A percentile compares a stretch with the other conserved stretches of the same genome.
phyloP scores from a whole-genome alignment of 2,888 invertebrate species.

The Stenichneumon culpator region DNA sequence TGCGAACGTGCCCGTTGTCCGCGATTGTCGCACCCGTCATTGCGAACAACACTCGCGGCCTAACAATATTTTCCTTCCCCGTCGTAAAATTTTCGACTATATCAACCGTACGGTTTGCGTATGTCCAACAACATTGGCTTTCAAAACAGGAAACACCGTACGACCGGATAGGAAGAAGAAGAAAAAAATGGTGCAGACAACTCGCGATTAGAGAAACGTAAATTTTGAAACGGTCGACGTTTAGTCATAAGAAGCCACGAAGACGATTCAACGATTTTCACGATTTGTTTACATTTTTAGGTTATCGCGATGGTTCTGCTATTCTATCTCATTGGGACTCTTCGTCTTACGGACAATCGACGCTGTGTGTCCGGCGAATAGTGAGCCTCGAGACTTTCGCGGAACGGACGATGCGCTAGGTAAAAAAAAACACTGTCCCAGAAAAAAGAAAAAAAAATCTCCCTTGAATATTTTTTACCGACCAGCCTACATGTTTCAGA shows the following conservation, averaged over 20 bases:
- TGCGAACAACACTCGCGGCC: not conserved
- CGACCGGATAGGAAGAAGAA: not conserved
- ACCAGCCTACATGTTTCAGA: no score
- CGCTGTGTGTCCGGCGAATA: not conserved
- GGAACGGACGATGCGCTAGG: not conserved
- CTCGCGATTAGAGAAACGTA: not conserved
- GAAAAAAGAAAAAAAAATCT: not conserved
- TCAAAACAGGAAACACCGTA: not conserved
- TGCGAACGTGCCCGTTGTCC: not conserved
- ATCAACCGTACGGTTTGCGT: not conserved
- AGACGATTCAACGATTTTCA: not conserved
- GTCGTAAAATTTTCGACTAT: not conserved
- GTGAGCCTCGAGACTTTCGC: not conserved
- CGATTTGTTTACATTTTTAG: slow-evolving; percentile 30
- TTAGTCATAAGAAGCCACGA: not conserved
- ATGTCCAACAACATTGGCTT: not conserved
- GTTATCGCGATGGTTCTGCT: slow-evolving; percentile 29
- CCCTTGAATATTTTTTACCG: no score
- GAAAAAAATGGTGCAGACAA: not conserved
- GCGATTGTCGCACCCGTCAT: not conserved
- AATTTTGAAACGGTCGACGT: not conserved
- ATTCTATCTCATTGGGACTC: not conserved
- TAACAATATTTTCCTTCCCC: not conserved
- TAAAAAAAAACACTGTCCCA: not conserved
- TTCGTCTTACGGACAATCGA: not conserved